Evolutionary conservation across 2,888 invertebrate genomes (phyloP).

Genomic region (Dione juno): DNA sequence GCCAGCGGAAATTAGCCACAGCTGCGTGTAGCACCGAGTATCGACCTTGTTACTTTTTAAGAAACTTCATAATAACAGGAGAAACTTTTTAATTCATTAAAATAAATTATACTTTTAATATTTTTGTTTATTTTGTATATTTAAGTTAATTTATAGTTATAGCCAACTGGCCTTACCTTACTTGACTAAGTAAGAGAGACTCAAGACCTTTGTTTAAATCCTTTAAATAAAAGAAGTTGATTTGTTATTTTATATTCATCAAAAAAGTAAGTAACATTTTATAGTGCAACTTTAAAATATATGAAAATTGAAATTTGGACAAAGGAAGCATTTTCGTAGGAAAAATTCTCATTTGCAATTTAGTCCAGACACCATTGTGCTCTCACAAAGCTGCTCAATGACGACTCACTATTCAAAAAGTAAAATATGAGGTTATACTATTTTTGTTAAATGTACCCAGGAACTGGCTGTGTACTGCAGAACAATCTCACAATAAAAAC

Average conservation of each 20-base stretch:
- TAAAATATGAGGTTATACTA: conserved; percentile 38
- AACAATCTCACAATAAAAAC: conserved; percentile 2
- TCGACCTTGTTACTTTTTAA: conserved; percentile 7
- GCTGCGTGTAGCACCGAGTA: conserved; percentile 13
- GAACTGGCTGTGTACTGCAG: conserved; percentile 14
- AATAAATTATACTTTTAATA: neutral
- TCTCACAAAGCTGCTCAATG: conserved; percentile 35
- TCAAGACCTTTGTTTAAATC: neutral
- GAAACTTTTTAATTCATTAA: conserved; percentile 3
- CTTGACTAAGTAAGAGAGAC: too few species aligned
- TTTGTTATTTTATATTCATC: conserved; percentile 27
- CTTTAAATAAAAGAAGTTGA: conserved; percentile 8
- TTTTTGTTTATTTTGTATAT: neutral
- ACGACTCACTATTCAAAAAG: conserved; percentile 38
- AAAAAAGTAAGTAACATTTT: conserved; percentile 22
- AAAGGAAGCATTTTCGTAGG: conserved; percentile 36
- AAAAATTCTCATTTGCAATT: conserved; percentile 37
- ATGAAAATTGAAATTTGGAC: conserved; percentile 36
- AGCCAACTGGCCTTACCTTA: neutral
- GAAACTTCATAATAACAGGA: neutral
- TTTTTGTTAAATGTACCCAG: conserved; percentile 34
- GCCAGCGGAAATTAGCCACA: conserved; percentile 35
- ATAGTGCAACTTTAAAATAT: conserved; percentile 32
- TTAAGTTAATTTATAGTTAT: neutral
- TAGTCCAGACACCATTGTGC: conserved; percentile 36